phyloP scores from a whole-genome alignment of 2,113 vertebrate species.

The Uria lomvia region DNA sequence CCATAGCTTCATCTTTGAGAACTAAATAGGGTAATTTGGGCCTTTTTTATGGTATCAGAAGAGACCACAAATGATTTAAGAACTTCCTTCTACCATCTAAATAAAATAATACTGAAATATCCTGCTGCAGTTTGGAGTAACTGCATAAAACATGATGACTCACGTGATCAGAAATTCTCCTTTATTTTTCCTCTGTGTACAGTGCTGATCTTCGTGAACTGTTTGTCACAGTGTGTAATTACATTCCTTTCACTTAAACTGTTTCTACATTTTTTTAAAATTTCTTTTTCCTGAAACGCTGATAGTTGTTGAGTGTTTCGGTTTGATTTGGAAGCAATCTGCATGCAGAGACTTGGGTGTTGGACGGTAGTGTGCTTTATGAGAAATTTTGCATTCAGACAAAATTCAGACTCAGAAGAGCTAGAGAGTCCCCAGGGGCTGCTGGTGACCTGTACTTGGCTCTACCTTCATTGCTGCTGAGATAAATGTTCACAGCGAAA shows the following conservation, averaged over 20 bases:
- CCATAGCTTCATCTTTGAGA: neutral
- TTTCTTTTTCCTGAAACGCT: neutral
- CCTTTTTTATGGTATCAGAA: neutral
- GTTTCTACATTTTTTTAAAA: neutral
- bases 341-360: neutral
- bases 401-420: neutral
- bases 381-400: neutral
- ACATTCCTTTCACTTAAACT: conserved; percentile 19
- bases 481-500: neutral
- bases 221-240: neutral
- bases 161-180: neutral
- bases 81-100: conserved; percentile 10
- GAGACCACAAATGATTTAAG: neutral
- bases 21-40: neutral
- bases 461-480: neutral
- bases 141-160: conserved; percentile 11
- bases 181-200: conserved; percentile 9
- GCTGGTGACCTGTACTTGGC: neutral
- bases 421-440: neutral
- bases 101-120: conserved; percentile 31
- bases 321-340: neutral
- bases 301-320: neutral
- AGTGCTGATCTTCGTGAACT: neutral
- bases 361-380: neutral
- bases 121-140: neutral